Evolutionary conservation across 2,888 invertebrate species (phyloP), one percentile per base, ranked within the genome.

Genomic region (Platycheirus albimanus): DNA sequence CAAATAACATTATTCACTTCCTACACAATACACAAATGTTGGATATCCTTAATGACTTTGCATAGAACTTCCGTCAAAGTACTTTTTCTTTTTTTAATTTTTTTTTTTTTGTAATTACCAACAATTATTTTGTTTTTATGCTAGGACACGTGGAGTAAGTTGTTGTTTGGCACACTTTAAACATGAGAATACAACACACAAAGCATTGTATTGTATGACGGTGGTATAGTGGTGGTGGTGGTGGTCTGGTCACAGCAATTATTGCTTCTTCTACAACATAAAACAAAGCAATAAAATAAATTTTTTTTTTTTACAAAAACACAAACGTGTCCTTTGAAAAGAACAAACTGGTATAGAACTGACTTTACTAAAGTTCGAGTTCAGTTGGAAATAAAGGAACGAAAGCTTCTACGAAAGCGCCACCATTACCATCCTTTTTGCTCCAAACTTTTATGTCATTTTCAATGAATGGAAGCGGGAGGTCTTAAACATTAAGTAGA

Each of bases 261-360:
- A 79, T 74, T 69, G 61, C 41, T 17, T 43, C 41, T 66, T 64
- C 58, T 61, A 61, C 61, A 61, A 38, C 61, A 52, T 52, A 52
- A 17, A 52, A 52, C 52, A 52, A 52, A 30, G 15, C 28, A 33
- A 52, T 5, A 17, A 33, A 33, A 41, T 20, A 3, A 28, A 45
- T 36, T 41, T n/a, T 13, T 13, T 30, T 30, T 24, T 28, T 41
- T 43, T 45, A 8, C 17, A 63, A 15, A 43, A 61, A 41, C 13
- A 38, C 30, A 28, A 41, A 33, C 24, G 17, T 36, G 10, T 10
- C 24, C 45, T 51, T 10, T 77, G 45, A 69, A 69, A 76, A 54
- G 13, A 13, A 47, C 15, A 56, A 54, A 11, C 38, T 54, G 15
- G 5, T 11, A 47, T 28, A 24, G 13, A 49, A 47, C 63, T 41